Evolutionary conservation across 2,797 vertebrate species (phyloP).

Genomic region (Sebastes dallii): DNA sequence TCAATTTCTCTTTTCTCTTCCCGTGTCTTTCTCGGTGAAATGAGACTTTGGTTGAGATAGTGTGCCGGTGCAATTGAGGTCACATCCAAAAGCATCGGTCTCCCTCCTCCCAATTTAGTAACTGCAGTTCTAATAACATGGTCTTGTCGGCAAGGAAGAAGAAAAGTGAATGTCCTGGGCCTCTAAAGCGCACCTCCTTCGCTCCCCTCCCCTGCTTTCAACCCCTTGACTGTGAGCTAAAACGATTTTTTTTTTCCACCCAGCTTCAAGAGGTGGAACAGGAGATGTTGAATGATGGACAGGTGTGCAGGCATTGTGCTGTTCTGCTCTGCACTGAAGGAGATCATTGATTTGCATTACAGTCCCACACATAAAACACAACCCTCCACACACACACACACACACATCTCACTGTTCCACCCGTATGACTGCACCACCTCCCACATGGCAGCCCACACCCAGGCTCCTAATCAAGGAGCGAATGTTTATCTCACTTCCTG

Average conservation of each 20-base stretch:
- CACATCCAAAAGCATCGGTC: conserved; percentile 72
- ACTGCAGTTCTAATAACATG: conserved; percentile 74
- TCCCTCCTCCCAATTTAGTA: conserved; percentile 70
- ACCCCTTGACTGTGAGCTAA: conserved; percentile 63
- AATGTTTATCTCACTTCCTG: conserved; percentile 75
- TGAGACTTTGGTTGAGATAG: conserved; percentile 72
- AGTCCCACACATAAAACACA: conserved; percentile 66
- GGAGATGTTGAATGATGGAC: conserved; percentile 79
- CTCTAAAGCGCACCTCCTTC: conserved; percentile 45
- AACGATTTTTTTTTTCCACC: conserved; percentile 47
- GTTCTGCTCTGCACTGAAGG: conserved; percentile 73
- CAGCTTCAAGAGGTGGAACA: conserved; percentile 73
- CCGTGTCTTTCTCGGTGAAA: conserved; percentile 63
- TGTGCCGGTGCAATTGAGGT: conserved; percentile 76
- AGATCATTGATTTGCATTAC: conserved; percentile 82
- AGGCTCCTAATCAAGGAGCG: conserved; percentile 63
- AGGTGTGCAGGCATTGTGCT: conserved; percentile 79
- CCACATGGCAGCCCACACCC: conserved; percentile 62
- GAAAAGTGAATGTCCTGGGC: conserved; percentile 72
- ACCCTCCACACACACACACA: background rate
- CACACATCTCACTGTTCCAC: conserved; percentile 63
- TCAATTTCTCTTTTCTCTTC: conserved; percentile 65
- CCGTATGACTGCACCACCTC: conserved; percentile 67
- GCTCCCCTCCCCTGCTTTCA: conserved; percentile 51
- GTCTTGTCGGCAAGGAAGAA: conserved; percentile 57